Conservation (phyloP, 2,888 invertebrate genomes). For the Trichopoda pennipes region DNA sequence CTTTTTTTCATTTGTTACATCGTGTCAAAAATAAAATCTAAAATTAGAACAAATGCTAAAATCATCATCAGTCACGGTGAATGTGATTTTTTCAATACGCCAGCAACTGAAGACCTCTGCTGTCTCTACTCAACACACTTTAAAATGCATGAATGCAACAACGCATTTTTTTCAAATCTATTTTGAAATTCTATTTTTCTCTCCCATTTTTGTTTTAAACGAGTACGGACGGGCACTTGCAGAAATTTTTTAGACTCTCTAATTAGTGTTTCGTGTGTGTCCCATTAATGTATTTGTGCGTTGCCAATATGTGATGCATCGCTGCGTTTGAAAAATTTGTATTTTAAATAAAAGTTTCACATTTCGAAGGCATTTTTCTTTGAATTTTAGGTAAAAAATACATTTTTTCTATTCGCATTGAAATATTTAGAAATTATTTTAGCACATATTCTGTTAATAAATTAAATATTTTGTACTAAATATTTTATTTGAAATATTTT, state of each 20-base stretch:
- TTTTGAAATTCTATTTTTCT: neutral
- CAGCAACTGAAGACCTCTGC: neutral
- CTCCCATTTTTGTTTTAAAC: neutral
- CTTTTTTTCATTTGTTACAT: slow-evolving; percentile 13
- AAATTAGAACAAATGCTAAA: slow-evolving; percentile 45
- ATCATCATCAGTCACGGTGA: slow-evolving; percentile 5
- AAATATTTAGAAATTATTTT: slow-evolving; percentile 11
- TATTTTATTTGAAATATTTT: neutral
- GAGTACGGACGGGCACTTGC: too few species aligned
- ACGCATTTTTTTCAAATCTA: slow-evolving; percentile 53
- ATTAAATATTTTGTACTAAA: neutral
- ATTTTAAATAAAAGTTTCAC: neutral
- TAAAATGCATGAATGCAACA: slow-evolving; percentile 54
- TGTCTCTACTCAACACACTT: neutral
- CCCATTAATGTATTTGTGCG: slow-evolving; percentile 25
- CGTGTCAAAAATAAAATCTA: slow-evolving; percentile 50
- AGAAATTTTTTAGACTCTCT: neutral
- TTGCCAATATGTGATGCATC: slow-evolving; percentile 31
- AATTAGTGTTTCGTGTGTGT: neutral
- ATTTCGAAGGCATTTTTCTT: slow-evolving; percentile 4
- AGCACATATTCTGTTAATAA: neutral
- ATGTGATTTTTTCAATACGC: slow-evolving; percentile 1
- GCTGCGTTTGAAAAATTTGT: neutral
- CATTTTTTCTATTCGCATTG: neutral
- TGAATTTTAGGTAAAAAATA: neutral